Conservation (phyloP, 2,797 vertebrate species). For the Podargus strigoides region DNA sequence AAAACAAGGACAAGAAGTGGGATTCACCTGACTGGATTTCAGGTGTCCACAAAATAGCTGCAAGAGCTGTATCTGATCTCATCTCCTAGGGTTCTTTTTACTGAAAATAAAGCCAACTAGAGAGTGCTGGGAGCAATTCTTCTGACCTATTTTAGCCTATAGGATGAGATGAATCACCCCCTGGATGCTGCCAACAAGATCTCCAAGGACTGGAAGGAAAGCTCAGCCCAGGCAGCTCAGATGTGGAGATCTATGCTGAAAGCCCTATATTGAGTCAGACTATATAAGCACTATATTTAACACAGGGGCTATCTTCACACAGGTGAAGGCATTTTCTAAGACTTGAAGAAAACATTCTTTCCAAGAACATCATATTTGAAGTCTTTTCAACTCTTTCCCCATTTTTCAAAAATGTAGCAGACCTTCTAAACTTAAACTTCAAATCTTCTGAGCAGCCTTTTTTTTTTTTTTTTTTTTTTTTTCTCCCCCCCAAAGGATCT, state of each 20-base stretch:
- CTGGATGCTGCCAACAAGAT: neutral
- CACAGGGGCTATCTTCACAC: neutral
- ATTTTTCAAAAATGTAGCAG: neutral
- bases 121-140: neutral
- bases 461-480: too few species aligned
- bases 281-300: neutral
- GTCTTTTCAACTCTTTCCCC: fast-evolving
- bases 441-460: neutral
- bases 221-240: neutral
- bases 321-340: neutral
- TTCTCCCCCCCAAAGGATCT: neutral
- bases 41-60: neutral
- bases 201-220: neutral
- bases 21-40: neutral
- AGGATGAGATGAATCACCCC: neutral
- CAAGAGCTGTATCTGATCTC: neutral
- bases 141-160: neutral
- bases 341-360: neutral
- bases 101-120: neutral
- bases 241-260: neutral
- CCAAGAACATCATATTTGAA: neutral
- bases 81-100: neutral
- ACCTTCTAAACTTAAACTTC: neutral
- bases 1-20: neutral
- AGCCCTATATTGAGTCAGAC: neutral